Conservation (phyloP, 2,888 invertebrate genomes). For the Nomada goodeniana region DNA sequence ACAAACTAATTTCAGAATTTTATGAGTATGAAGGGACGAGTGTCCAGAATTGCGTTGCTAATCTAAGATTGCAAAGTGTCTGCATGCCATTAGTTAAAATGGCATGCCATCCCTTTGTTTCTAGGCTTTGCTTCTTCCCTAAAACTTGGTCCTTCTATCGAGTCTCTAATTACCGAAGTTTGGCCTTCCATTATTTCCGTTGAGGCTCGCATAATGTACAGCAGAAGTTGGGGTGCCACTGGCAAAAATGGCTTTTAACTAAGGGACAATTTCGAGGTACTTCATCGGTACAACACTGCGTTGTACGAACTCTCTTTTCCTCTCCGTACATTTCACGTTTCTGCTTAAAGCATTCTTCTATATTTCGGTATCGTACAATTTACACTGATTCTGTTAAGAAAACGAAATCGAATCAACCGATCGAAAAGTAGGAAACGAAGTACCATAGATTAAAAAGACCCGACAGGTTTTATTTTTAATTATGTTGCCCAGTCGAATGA, state of each 20-base stretch:
- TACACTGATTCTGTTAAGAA: background rate
- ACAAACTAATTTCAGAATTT: no score
- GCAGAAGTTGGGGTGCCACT: slow-evolving; percentile 40
- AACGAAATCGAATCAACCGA: background rate
- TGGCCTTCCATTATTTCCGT: slow-evolving; percentile 49
- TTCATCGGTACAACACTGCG: slow-evolving; percentile 4
- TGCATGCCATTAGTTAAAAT: slow-evolving; percentile 6
- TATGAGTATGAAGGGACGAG: no score
- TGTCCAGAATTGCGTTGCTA: background rate
- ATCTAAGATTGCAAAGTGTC: background rate
- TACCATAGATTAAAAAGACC: no score
- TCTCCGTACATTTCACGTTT: background rate
- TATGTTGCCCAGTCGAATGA: background rate
- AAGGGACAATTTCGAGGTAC: slow-evolving; percentile 17
- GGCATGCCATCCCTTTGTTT: slow-evolving; percentile 7
- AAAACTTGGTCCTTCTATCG: slow-evolving; percentile 45
- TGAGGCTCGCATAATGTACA: slow-evolving; percentile 55
- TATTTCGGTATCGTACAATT: no score
- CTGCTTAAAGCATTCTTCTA: no score
- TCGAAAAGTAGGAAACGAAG: no score
- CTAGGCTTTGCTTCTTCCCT: slow-evolving; percentile 22
- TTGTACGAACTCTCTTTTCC: background rate
- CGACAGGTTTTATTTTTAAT: background rate
- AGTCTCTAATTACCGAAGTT: slow-evolving; percentile 57
- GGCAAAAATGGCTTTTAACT: slow-evolving; percentile 64